Conservation (phyloP, 2,797 vertebrate species). For the Petrocephalus sullivani region DNA sequence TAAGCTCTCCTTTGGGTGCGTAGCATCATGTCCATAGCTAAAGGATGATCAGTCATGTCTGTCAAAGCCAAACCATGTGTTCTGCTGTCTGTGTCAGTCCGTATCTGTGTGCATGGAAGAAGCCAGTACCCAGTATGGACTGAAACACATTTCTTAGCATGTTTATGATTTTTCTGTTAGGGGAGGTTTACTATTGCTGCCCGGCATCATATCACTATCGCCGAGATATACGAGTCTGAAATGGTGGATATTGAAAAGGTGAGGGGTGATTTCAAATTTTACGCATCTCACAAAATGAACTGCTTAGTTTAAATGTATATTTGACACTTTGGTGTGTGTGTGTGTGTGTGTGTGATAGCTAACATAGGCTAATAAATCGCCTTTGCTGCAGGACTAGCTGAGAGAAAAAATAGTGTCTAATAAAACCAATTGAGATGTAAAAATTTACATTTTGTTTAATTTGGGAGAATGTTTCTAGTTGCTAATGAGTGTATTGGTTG, state of each 20-base stretch:
- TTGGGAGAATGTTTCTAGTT: not conserved
- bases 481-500: not conserved
- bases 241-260: slow-evolving; percentile 97
- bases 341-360: no score
- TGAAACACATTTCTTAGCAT: not conserved
- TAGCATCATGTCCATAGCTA: not conserved
- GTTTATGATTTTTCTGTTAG: slow-evolving; percentile 48
- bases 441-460: not conserved
- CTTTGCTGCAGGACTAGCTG: not conserved
- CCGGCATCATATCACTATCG: slow-evolving; percentile 95
- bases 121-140: not conserved
- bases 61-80: not conserved
- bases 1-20: slow-evolving; percentile 62
- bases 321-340: not conserved
- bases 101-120: not conserved
- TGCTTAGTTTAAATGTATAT: not conserved
- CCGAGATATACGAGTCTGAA: slow-evolving; percentile 93
- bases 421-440: not conserved
- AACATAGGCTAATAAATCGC: not conserved
- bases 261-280: not conserved
- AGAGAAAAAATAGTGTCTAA: not conserved
- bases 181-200: slow-evolving; percentile 97
- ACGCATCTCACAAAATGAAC: not conserved
- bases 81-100: not conserved
- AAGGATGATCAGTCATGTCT: not conserved